Evolutionary conservation across 2,888 invertebrate species (phyloP).

Genomic region (Hydroisotoma schaefferi): DNA sequence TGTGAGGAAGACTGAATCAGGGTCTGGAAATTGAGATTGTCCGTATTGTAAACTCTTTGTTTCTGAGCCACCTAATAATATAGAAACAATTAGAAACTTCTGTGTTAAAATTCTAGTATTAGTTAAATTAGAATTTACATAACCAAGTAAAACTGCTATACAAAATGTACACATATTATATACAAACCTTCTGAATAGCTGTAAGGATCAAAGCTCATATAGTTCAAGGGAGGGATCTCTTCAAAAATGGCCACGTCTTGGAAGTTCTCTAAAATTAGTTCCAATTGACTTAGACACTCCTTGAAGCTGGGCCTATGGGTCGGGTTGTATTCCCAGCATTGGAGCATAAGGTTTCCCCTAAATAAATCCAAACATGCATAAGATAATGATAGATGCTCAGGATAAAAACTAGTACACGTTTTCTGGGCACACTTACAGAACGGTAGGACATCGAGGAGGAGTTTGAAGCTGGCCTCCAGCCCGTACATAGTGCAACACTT

Average conservation of each 20-base stretch:
- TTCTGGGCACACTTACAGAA: conserved; percentile 60
- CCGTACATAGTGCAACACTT: conserved; percentile 82
- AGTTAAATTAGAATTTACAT: not conserved
- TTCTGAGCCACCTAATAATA: conserved; percentile 10
- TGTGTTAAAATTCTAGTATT: not conserved
- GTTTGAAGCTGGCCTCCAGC: conserved; percentile 35
- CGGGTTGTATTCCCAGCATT: conserved; percentile 82
- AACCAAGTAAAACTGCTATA: no score
- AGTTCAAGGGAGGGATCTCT: not conserved
- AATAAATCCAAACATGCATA: not conserved
- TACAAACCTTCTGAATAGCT: conserved; percentile 3
- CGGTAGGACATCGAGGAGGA: conserved; percentile 49
- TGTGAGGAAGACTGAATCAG: not conserved
- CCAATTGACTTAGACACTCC: conserved; percentile 67
- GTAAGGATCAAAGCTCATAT: conserved; percentile 7
- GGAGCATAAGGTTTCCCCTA: conserved; percentile 64
- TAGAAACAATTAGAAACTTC: not conserved
- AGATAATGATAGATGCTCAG: not conserved
- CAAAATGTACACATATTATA: not conserved
- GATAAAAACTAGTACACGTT: not conserved
- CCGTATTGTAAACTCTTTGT: not conserved
- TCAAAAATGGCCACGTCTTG: not conserved
- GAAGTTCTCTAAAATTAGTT: conserved; percentile 48
- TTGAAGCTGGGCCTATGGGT: conserved; percentile 84
- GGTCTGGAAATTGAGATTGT: not conserved